Evolutionary conservation across 1,140 invertebrate species (phyloP), one percentile per base, ranked within the genome.

Genomic region (Pseudomyrmex concolor): DNA sequence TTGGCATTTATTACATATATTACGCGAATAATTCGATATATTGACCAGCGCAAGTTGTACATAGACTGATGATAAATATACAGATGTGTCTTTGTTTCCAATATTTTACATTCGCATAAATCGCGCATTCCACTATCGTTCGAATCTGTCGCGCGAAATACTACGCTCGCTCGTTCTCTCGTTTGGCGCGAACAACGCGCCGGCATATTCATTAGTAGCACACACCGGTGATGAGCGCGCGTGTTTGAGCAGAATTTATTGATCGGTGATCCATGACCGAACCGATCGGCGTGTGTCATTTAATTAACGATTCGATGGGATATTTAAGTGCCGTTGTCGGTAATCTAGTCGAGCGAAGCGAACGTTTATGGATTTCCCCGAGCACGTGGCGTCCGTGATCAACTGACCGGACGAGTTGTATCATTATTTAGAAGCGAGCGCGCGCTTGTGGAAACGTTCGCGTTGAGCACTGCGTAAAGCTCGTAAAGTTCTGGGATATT

Each of bases 251-350:
- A 67, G 51, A 70, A 70, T 80, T 71, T 59, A 80, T 80, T 43
- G 76, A 80, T 55, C 63, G 62, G 34, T 67, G 63, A 77, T 77
- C 73, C 62, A 45, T 68, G 48, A 68, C 66, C 66, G 7, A 19
- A 2, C 10, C 22, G 67, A 70, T 70, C 67, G 67, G 22, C 22
- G 13, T 54, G 15, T 71, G 55, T 80, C 66, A 80, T 80, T 80
- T 80, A 80, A 80, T 80, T 80, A 80, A 71, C 76, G 76, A 78
- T 78, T 43, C 64, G 76, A 71, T 59, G 45, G 76, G 66, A 59
- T 71, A 70, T 78, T 78, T 70, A 80, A 80, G 76, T 54, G 66
- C 0, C 43, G 45, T 45, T 48, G 76, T 34, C 45, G 12, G 66
- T 70, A 57, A 80, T 80, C 76, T n/a, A 50, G 66, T 66, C 13